Percentiles rank a stretch among this genome's conserved stretches.
Evolutionary conservation across 2,113 vertebrate species (phyloP).

Genomic region (Elachura formosa): DNA sequence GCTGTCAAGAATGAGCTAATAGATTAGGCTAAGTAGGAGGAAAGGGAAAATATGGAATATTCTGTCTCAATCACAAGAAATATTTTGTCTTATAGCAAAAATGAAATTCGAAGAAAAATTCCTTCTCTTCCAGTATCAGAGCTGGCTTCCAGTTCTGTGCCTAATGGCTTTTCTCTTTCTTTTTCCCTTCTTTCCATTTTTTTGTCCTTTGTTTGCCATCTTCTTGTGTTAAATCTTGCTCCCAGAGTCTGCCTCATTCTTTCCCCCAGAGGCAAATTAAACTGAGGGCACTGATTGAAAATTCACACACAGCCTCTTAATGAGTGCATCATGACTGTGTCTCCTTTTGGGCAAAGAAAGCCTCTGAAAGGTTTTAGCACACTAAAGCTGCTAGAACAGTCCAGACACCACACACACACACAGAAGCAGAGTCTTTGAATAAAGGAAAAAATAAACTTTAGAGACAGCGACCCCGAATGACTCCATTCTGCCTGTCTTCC

Average conservation of each 20-base stretch:
- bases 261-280: background rate
- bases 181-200: background rate
- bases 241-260: background rate
- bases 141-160: background rate
- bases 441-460: background rate
- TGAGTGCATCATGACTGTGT: background rate
- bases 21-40: background rate
- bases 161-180: background rate
- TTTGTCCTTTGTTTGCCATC: background rate
- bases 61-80: background rate
- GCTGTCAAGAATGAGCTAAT: background rate
- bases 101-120: background rate
- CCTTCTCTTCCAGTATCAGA: background rate
- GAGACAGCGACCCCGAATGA: background rate
- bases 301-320: background rate
- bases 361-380: background rate
- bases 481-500: background rate
- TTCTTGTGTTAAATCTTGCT: background rate
- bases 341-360: background rate
- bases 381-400: background rate
- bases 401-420: background rate
- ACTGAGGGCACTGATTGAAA: background rate
- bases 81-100: background rate
- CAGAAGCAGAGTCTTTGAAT: background rate
- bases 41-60: background rate